A percentile compares a stretch with the other conserved stretches of the same genome.
These are phyloP conservation scores for Mareca penelope DNA, from an alignment of 2,797 vertebrate species.

Conservation along the genomic window DNA sequence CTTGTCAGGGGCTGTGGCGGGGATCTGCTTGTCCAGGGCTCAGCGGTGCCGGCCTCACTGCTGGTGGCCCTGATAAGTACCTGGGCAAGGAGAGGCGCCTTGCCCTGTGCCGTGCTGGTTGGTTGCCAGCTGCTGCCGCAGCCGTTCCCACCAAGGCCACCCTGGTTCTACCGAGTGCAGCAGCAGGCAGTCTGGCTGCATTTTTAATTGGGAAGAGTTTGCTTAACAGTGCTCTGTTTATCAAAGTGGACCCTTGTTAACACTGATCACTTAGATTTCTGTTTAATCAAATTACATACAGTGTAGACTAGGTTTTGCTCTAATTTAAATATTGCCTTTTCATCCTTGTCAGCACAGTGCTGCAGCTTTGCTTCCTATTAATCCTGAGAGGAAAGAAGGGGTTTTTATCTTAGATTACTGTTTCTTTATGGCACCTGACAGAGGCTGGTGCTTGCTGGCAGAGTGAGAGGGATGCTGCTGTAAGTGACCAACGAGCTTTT, in stretches of 20 bases:
- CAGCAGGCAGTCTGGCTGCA: constrained; percentile 4
- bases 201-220: constrained; percentile 38
- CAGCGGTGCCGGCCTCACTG: neutral
- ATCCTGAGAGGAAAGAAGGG: neutral
- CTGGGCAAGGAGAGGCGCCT: neutral
- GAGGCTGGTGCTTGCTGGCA: neutral
- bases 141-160: neutral
- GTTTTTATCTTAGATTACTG: neutral
- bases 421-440: neutral
- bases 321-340: constrained; percentile 60
- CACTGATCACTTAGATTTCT: constrained; percentile 41
- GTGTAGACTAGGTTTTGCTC: neutral
- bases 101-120: neutral
- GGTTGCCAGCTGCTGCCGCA: constrained; percentile 13
- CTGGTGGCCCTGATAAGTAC: neutral
- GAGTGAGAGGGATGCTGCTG: neutral
- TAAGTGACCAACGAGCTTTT: neutral
- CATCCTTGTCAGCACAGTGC: constrained; percentile 24
- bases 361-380: constrained; percentile 43
- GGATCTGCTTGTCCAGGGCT: neutral
- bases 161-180: neutral
- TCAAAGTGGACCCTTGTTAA: constrained; percentile 63
- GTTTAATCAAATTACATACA: constrained; percentile 56
- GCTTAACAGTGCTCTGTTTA: constrained; percentile 29
- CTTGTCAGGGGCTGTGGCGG: neutral